Evolutionary conservation across 2,888 invertebrate species (phyloP), one percentile per base, ranked within the genome.

Genomic region (Micropterix aruncella): DNA sequence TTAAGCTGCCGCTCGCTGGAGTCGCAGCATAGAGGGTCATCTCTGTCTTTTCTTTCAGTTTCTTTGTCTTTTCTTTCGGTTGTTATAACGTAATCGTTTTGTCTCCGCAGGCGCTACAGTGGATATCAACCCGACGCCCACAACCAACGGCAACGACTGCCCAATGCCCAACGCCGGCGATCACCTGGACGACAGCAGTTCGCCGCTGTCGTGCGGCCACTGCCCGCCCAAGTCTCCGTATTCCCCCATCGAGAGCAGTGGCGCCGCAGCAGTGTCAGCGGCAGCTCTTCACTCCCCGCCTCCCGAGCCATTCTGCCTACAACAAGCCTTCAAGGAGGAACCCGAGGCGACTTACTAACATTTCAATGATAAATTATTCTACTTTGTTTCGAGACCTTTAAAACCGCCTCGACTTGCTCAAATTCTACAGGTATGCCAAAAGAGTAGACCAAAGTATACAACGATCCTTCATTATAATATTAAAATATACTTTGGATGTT

Each of bases 341-440:
- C 38, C 38, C 14, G 38, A 38, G 5, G 38, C 38, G 5, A 14
- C 75, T n/a, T n/a, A n/a, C n/a, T n/a, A n/a, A n/a, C n/a, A n/a
- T n/a, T n/a, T n/a, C n/a, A n/a, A n/a, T n/a, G n/a, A n/a, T n/a
- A n/a, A n/a, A n/a, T n/a, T n/a, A n/a, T n/a, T n/a, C n/a, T n/a
- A n/a, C n/a, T n/a, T n/a, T n/a, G n/a, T n/a, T n/a, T n/a, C n/a
- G n/a, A n/a, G n/a, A n/a, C n/a, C n/a, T n/a, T n/a, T n/a, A n/a
- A n/a, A n/a, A n/a, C n/a, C n/a, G n/a, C n/a, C n/a, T n/a, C n/a
- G n/a, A n/a, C n/a, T n/a, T n/a, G n/a, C n/a, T n/a, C n/a, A n/a
- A n/a, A n/a, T n/a, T n/a, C n/a, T n/a, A n/a, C n/a, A n/a, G n/a
- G n/a, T n/a, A n/a, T n/a, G n/a, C n/a, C n/a, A n/a, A n/a, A n/a